Evolutionary conservation across 2,888 invertebrate genomes (phyloP).

Genomic region (Calliopum simillimum): DNA sequence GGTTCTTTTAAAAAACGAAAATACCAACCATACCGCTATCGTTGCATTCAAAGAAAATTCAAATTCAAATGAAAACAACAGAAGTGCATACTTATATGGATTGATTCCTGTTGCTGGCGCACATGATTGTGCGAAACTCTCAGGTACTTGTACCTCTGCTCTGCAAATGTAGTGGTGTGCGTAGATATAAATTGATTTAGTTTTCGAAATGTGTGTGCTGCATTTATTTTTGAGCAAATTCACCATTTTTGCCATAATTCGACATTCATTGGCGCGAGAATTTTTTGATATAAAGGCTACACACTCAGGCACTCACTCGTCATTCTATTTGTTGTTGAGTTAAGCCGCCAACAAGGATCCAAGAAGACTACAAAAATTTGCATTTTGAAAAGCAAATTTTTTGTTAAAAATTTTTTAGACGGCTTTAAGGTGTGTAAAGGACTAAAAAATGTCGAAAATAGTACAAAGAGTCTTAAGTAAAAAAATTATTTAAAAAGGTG

Average conservation of each 20-base stretch:
- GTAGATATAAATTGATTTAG: constrained; percentile 12
- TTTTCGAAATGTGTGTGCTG: constrained; percentile 1
- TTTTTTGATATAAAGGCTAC: constrained; percentile 58
- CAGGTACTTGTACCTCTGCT: constrained; percentile 36
- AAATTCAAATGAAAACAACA: constrained; percentile 35
- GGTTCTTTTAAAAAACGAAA: background rate
- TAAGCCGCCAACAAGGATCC: constrained; percentile 63
- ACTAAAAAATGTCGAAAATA: constrained; percentile 23
- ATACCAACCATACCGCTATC: constrained; percentile 6
- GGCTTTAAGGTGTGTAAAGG: constrained; percentile 36
- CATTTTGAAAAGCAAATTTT: constrained; percentile 34
- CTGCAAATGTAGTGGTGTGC: constrained; percentile 27
- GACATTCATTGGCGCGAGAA: constrained; percentile 37
- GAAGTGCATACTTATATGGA: constrained; percentile 63
- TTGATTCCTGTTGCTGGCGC: constrained; percentile 52
- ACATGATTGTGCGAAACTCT: constrained; percentile 41
- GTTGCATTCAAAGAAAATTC: too few relatives aligned
- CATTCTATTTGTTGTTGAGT: constrained; percentile 66
- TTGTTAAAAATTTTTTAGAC: constrained; percentile 49
- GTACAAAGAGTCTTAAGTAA: too few relatives aligned
- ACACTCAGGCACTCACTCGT: constrained; percentile 49
- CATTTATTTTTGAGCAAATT: constrained; percentile 23
- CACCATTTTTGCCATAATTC: constrained; percentile 38
- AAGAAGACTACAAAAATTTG: constrained; percentile 48
- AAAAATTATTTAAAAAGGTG: background rate